Evolutionary conservation across 2,797 vertebrate species (phyloP).

Genomic region (Alcedo quadribrachys): DNA sequence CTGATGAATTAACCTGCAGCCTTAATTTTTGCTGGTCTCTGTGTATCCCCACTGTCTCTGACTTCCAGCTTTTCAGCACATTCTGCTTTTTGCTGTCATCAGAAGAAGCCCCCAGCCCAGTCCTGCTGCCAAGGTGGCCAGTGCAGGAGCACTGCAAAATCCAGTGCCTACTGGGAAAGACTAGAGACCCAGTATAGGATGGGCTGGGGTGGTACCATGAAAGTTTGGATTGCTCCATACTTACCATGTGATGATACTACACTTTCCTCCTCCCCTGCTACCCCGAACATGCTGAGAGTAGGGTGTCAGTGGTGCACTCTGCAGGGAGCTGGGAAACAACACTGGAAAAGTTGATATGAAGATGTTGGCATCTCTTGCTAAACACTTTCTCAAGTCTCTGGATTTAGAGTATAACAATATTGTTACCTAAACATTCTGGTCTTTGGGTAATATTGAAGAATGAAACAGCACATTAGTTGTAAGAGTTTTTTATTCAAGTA

Average conservation of each 20-base stretch:
- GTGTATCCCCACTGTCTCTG: background rate
- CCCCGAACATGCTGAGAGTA: background rate
- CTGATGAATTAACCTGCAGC: background rate
- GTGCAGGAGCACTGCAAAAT: background rate
- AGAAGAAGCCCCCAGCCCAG: background rate
- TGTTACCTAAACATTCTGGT: background rate
- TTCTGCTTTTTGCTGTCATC: background rate
- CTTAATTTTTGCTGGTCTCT: background rate
- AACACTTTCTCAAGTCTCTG: background rate
- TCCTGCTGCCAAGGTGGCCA: background rate
- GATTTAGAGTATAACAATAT: background rate
- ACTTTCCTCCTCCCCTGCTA: background rate
- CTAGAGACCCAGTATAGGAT: background rate
- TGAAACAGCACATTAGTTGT: constrained; percentile 34
- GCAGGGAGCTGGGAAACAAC: background rate
- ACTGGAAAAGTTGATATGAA: background rate
- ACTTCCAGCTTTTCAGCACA: background rate
- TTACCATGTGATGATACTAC: background rate
- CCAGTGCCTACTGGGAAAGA: background rate
- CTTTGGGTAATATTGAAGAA: background rate
- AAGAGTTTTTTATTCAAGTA: constrained; percentile 51
- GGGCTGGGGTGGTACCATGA: too few species aligned
- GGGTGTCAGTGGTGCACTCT: background rate
- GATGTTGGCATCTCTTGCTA: background rate
- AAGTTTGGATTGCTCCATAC: background rate